phyloP scores from a whole-genome alignment of 2,888 invertebrate genomes.

The Gymnocheta viridis region DNA sequence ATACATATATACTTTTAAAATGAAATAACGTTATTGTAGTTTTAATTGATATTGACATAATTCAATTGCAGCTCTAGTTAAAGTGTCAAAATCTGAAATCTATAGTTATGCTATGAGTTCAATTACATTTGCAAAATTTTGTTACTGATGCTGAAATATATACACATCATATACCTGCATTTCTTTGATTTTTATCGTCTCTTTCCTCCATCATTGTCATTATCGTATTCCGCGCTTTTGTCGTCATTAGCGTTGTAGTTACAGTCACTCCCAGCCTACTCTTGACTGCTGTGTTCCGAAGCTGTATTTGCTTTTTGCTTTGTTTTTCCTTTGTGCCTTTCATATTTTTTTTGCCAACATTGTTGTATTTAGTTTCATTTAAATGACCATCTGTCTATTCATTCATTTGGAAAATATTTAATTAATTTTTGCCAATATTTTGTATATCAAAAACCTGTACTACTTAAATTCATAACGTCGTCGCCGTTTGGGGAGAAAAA shows the following conservation, averaged over 20 bases:
- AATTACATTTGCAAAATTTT: slow-evolving; percentile 1
- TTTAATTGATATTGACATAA: slow-evolving; percentile 81
- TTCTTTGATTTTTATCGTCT: slow-evolving; percentile 7
- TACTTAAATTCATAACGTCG: slow-evolving; percentile 49
- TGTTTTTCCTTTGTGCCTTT: slow-evolving; percentile 29
- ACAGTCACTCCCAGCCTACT: slow-evolving; percentile 45
- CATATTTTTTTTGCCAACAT: slow-evolving; percentile 32
- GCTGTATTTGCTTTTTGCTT: slow-evolving; percentile 17
- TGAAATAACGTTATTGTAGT: slow-evolving; percentile 77
- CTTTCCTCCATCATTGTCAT: slow-evolving; percentile 15
- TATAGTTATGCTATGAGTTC: slow-evolving; percentile 12
- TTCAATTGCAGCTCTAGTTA: slow-evolving; percentile 78
- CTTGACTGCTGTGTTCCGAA: slow-evolving; percentile 32
- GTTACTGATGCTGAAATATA: neutral
- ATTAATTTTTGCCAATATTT: slow-evolving; percentile 80
- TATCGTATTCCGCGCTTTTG: slow-evolving; percentile 1
- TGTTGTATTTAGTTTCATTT: slow-evolving; percentile 63
- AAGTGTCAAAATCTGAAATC: slow-evolving; percentile 69
- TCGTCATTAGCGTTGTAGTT: neutral
- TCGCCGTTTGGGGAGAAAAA: slow-evolving; percentile 37
- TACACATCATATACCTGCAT: neutral
- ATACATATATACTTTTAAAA: neutral
- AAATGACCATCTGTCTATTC: slow-evolving; percentile 70
- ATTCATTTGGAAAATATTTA: slow-evolving; percentile 80
- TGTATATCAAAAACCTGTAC: slow-evolving; percentile 73